Conservation (phyloP, 2,113 vertebrate species). For the Natator depressus region DNA sequence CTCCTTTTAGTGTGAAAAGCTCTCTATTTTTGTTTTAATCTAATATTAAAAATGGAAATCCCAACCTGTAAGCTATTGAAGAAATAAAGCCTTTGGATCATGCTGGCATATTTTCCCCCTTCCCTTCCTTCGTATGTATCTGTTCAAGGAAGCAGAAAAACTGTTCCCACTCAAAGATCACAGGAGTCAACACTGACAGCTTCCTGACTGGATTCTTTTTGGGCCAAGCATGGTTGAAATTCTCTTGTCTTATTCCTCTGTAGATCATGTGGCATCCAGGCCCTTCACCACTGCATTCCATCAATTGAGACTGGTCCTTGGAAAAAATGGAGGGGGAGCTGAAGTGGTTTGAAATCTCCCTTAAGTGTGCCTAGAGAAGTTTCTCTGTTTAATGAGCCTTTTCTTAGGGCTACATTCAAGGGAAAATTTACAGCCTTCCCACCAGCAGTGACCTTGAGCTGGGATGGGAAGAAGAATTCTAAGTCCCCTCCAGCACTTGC, state of each 20-base stretch:
- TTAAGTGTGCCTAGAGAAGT: not conserved
- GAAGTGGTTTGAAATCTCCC: not conserved
- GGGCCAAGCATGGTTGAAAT: not conserved
- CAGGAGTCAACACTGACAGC: rapidly evolving
- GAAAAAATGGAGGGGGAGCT: not conserved
- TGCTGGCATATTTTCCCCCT: not conserved
- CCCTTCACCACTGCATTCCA: not conserved
- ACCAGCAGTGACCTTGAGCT: not conserved
- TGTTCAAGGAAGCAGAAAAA: not conserved
- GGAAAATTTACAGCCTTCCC: not conserved
- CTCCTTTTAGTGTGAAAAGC: not conserved
- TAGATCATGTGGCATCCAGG: not conserved
- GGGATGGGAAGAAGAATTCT: not conserved
- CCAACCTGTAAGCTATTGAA: no score
- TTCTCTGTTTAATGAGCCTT: no score
- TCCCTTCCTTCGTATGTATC: not conserved
- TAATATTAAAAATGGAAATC: not conserved
- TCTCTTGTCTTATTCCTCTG: not conserved
- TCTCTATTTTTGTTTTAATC: conserved; percentile 33
- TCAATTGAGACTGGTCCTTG: not conserved
- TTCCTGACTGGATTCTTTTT: not conserved
- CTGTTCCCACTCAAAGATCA: not conserved
- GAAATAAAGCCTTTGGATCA: not conserved
- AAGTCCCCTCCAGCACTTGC: not conserved
- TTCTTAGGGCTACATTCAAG: not conserved